These are phyloP conservation scores for Nansenia antarctica DNA, from an alignment of 2,113 vertebrate genomes.

Conservation along the genomic window DNA sequence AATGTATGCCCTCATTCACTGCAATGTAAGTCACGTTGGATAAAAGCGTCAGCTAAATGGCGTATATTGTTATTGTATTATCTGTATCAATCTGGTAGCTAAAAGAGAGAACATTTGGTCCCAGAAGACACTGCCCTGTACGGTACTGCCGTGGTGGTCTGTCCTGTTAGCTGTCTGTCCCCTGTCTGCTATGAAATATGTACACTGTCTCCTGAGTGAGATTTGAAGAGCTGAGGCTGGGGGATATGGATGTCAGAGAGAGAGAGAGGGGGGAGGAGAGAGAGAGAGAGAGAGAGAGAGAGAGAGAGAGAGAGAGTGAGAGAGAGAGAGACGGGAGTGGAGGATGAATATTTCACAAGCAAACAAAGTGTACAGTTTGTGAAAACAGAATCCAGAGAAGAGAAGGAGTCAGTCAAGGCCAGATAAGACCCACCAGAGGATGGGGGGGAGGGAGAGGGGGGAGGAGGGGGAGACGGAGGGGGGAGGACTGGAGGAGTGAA, in stretches of 20 bases:
- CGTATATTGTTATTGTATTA: too few species aligned
- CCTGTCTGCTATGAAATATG: not conserved
- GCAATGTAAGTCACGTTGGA: too few species aligned
- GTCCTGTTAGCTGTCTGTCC: too few species aligned
- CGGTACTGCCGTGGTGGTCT: too few species aligned
- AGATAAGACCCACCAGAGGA: not conserved
- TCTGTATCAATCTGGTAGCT: too few species aligned
- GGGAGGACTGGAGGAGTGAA: not conserved
- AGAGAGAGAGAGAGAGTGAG: constrained; percentile 1
- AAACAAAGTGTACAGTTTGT: constrained; percentile 50
- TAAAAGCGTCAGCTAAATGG: too few species aligned
- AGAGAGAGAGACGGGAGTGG: not conserved
- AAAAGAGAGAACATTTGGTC: too few species aligned
- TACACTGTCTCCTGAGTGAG: not conserved
- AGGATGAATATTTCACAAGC: constrained; percentile 63
- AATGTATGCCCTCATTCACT: too few species aligned
- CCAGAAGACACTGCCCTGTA: too few species aligned
- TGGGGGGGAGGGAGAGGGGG: not conserved
- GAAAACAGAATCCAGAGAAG: constrained; percentile 42
- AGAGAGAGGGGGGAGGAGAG: too few species aligned
- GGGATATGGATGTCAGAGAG: not conserved
- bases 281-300: not conserved
- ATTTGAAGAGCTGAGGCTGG: not conserved
- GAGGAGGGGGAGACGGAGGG: constrained; percentile 45
- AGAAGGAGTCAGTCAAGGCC: constrained; percentile 25